These are phyloP conservation scores for Drosophila mimica DNA, from an alignment of 2,888 invertebrate species.

Conservation along the genomic window DNA sequence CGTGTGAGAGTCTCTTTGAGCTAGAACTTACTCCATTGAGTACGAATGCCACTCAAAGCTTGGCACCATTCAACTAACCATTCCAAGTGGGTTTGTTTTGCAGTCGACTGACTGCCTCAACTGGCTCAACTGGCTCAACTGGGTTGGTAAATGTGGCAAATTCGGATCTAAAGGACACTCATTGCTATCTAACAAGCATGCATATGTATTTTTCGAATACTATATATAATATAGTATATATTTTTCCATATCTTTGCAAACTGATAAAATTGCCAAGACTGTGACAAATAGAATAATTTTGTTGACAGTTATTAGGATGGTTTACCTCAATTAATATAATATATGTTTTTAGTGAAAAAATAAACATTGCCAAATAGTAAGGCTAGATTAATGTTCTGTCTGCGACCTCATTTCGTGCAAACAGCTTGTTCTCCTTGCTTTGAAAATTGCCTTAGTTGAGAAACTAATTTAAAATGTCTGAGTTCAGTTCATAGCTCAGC, in stretches of 20 bases:
- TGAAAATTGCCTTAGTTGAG: constrained; percentile 50
- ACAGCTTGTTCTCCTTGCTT: constrained; percentile 10
- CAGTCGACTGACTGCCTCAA: constrained; percentile 45
- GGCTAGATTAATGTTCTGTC: constrained; percentile 11
- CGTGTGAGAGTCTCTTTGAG: constrained; percentile 32
- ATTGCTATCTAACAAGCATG: background rate
- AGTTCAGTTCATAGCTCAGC: constrained; percentile 14
- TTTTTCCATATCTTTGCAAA: background rate
- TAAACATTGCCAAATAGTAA: constrained; percentile 6
- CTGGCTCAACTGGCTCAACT: constrained; percentile 22
- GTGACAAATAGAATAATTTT: background rate
- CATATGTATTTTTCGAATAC: background rate
- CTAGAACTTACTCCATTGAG: constrained; percentile 53
- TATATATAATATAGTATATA: too few species aligned
- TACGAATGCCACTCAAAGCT: constrained; percentile 60
- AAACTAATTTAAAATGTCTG: constrained; percentile 52
- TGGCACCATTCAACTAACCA: constrained; percentile 57
- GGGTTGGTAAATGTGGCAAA: constrained; percentile 23
- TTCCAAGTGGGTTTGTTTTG: constrained; percentile 67
- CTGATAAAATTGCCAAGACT: background rate
- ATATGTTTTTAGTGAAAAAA: background rate
- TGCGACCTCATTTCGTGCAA: constrained; percentile 11
- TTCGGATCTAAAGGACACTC: constrained; percentile 3
- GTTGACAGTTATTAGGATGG: background rate
- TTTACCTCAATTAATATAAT: background rate